Conservation (phyloP, 2,888 invertebrate species). For the Agapostemon virescens region DNA sequence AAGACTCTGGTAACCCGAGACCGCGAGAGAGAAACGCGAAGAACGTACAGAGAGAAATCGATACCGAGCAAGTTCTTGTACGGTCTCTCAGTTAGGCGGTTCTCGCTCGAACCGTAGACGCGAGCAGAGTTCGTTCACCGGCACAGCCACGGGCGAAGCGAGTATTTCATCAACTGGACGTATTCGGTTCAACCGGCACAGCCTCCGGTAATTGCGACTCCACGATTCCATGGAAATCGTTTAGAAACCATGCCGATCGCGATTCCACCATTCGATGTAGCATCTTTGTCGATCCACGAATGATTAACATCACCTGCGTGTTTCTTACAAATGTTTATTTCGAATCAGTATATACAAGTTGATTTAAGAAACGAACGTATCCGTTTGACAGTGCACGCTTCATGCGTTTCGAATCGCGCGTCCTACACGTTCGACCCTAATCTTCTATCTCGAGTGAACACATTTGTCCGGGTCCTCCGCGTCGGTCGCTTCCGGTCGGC, state of each 20-base stretch:
- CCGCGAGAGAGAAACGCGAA: slow-evolving; percentile 73
- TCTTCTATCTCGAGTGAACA: slow-evolving; percentile 9
- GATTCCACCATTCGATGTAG: neutral
- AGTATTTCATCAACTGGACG: slow-evolving; percentile 1
- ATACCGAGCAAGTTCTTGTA: slow-evolving; percentile 77
- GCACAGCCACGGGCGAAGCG: slow-evolving; percentile 2
- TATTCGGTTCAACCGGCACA: neutral
- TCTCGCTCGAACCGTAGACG: slow-evolving; percentile 32
- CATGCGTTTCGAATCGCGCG: neutral
- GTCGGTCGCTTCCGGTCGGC: neutral
- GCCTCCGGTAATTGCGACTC: neutral
- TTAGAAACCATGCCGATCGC: neutral
- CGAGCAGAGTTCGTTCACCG: slow-evolving; percentile 53
- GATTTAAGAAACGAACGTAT: neutral
- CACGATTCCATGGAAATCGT: neutral
- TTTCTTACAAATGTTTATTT: slow-evolving; percentile 54
- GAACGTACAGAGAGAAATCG: slow-evolving; percentile 72
- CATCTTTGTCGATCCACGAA: neutral
- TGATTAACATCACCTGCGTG: neutral
- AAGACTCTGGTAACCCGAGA: slow-evolving; percentile 74
- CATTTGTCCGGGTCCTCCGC: neutral
- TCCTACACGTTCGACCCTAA: neutral
- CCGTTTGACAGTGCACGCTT: too few relatives aligned
- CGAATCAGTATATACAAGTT: slow-evolving; percentile 14
- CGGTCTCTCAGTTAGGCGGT: slow-evolving; percentile 68